Conservation (phyloP, 2,113 vertebrate genomes). For the Anhinga rufa region DNA sequence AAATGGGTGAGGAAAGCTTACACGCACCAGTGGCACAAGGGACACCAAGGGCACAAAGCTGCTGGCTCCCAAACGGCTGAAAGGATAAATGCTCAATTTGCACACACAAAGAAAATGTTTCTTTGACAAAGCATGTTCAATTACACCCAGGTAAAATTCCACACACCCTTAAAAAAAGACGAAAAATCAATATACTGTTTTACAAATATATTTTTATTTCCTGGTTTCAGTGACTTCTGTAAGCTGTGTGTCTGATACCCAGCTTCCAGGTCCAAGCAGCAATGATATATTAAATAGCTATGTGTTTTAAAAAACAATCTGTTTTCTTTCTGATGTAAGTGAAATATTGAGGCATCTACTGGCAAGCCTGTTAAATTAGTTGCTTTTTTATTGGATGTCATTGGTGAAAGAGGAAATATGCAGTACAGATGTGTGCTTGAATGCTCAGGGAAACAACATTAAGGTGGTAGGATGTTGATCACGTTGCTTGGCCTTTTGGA, state of each 20-base stretch:
- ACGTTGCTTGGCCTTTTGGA: neutral
- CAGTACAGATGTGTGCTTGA: neutral
- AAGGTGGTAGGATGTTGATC: neutral
- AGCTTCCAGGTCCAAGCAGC: neutral
- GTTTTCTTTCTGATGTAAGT: neutral
- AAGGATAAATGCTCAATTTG: neutral
- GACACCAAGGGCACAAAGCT: neutral
- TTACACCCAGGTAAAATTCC: neutral
- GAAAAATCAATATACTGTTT: neutral
- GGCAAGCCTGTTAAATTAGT: neutral
- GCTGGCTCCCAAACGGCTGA: neutral
- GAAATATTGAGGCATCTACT: neutral
- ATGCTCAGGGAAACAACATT: neutral
- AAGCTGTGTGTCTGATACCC: neutral
- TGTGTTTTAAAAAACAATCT: neutral
- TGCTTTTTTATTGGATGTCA: neutral
- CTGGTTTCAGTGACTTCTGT: slow-evolving; percentile 7
- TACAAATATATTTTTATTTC: slow-evolving; percentile 7
- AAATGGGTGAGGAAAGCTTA: neutral
- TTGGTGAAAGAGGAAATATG: neutral
- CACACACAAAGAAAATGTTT: neutral
- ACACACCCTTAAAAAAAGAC: neutral
- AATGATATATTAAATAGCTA: neutral
- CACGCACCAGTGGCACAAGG: rapidly evolving
- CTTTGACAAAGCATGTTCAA: neutral